Conservation (phyloP, 2,113 vertebrate species). For the Danionella cerebrum region DNA sequence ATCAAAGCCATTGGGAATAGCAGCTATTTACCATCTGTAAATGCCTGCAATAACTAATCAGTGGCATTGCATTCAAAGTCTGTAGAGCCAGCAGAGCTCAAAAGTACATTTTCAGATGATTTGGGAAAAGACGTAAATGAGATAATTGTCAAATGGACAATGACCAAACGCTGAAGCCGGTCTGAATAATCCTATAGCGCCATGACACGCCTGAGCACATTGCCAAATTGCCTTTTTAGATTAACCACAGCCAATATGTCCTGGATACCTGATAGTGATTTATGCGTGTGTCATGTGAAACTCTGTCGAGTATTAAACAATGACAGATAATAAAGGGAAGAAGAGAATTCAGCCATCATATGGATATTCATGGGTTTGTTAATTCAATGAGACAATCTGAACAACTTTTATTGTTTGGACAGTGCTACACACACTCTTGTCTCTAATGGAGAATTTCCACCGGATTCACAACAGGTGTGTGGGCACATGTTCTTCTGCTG, state of each 20-base stretch:
- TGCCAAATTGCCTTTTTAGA: constrained; percentile 24
- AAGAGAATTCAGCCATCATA: neutral
- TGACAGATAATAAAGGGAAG: constrained; percentile 22
- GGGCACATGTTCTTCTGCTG: neutral
- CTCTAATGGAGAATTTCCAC: neutral
- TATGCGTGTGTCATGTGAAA: constrained; percentile 19
- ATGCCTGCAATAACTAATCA: no score
- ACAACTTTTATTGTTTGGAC: neutral
- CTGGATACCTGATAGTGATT: constrained; percentile 22
- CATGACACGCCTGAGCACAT: constrained; percentile 3
- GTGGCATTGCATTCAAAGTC: no score
- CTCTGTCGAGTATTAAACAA: constrained; percentile 10
- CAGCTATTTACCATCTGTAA: no score
- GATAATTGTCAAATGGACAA: neutral
- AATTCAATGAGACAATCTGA: constrained; percentile 1
- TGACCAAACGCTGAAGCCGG: constrained; percentile 1
- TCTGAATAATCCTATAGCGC: constrained; percentile 20
- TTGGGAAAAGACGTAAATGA: neutral
- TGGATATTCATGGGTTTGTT: constrained; percentile 12
- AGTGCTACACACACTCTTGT: neutral
- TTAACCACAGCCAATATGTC: neutral
- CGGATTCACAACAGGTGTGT: neutral
- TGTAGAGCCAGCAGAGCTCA: neutral
- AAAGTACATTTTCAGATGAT: constrained; percentile 5
- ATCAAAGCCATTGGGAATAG: no score